Conservation (phyloP, 2,113 vertebrate genomes). For the Catharus minimus region DNA sequence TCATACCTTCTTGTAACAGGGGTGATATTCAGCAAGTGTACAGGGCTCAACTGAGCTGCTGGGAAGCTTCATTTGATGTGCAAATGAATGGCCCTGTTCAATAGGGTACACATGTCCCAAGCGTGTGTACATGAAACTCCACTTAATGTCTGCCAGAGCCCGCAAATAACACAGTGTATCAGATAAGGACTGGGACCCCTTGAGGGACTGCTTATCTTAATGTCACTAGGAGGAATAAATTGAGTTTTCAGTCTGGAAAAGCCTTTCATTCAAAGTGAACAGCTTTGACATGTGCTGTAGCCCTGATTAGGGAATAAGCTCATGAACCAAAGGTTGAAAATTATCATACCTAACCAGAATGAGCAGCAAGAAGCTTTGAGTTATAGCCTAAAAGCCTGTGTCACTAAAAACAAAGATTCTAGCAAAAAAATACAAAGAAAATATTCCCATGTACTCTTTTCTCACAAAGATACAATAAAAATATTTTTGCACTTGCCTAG, state of each 20-base stretch:
- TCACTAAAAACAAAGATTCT: slow-evolving; percentile 1
- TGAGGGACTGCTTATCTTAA: slow-evolving; percentile 38
- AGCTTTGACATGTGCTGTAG: not conserved
- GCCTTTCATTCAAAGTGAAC: slow-evolving; percentile 37
- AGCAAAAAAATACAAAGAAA: not conserved
- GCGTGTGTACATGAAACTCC: not conserved
- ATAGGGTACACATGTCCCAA: not conserved
- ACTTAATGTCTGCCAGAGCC: slow-evolving; percentile 16
- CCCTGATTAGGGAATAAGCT: slow-evolving; percentile 11
- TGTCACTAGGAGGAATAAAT: slow-evolving; percentile 24
- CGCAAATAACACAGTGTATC: not conserved
- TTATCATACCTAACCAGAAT: not conserved
- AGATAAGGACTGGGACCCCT: slow-evolving; percentile 29
- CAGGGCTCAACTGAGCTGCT: not conserved
- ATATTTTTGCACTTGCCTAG: not conserved
- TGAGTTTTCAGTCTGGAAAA: slow-evolving; percentile 47
- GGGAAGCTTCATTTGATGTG: slow-evolving; percentile 36
- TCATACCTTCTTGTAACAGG: not conserved
- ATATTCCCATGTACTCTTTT: not conserved
- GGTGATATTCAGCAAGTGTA: not conserved
- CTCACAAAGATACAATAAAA: not conserved
- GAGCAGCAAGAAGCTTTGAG: not conserved
- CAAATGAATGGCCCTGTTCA: slow-evolving; percentile 36
- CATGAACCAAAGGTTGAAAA: not conserved
- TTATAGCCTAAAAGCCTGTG: not conserved